A percentile compares a stretch with the other conserved stretches of the same genome.
These are phyloP conservation scores for Andinoacara biseriatus DNA, from an alignment of 2,113 vertebrate species.

Conservation along the genomic window DNA sequence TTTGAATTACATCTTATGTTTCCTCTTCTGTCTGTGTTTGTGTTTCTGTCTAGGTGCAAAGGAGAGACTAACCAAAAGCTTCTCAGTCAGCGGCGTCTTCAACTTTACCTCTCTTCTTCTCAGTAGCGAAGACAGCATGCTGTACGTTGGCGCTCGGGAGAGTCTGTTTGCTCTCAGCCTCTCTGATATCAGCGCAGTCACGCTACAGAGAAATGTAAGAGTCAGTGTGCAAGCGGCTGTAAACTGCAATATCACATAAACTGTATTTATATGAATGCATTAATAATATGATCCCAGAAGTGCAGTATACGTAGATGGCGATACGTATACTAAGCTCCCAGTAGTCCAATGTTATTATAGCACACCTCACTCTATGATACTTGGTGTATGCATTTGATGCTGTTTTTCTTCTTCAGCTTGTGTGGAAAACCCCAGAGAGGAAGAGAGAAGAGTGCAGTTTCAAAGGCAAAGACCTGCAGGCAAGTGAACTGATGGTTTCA, in stretches of 20 bases:
- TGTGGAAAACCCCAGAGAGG: conserved; percentile 86
- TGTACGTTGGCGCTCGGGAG: conserved; percentile 90
- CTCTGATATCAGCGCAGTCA: conserved; percentile 74
- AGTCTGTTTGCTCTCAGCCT: conserved; percentile 86
- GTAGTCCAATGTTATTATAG: not conserved
- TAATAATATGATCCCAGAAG: conserved; percentile 21
- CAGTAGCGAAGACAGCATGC: conserved; percentile 81
- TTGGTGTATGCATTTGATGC: conserved; percentile 1
- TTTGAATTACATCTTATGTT: not conserved
- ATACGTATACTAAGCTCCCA: conserved; percentile 18
- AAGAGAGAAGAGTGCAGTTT: conserved; percentile 92
- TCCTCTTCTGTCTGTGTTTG: conserved; percentile 26
- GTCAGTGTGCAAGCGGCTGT: not conserved
- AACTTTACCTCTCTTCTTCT: conserved; percentile 91
- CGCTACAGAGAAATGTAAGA: conserved; percentile 84
- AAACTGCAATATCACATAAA: conserved; percentile 7
- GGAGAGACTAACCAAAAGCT: conserved; percentile 81
- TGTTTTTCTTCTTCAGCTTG: conserved; percentile 79
- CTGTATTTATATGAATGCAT: conserved; percentile 30
- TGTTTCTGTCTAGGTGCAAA: conserved; percentile 72
- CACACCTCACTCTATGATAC: not conserved
- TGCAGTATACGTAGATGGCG: conserved; percentile 1
- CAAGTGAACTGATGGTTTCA: conserved; percentile 70
- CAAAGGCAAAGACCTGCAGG: conserved; percentile 95
- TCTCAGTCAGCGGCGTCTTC: conserved; percentile 77